Evolutionary conservation across 2,888 invertebrate species (phyloP), one percentile per base, ranked within the genome.

Genomic region (Cheilosia impressa): DNA sequence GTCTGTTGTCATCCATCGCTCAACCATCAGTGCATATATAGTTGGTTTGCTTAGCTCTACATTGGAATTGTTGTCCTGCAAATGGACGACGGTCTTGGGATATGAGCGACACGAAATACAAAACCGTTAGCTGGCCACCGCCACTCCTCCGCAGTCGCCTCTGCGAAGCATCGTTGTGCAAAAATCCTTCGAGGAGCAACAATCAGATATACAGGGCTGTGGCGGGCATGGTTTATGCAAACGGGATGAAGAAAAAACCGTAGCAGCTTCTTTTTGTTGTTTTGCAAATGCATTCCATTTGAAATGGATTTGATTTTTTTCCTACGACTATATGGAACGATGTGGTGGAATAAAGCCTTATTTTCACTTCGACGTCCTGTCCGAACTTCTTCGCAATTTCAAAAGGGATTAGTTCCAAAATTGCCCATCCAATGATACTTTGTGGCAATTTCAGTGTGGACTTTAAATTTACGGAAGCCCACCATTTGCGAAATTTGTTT

Each of bases 11-110:
- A 38, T 84, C 57, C 68, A 63, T 68, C 50, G 75, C 69, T 69
- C 53, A 53, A 41, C 77, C 7, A 17, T 2, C 47, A 17, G 22
- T 55, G 41, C 34, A 34, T 34, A 10, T 38, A 38, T 38, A 63
- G 71, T 60, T 76, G 45, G 85, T 85, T 85, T 80, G 76, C 66
- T 72, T 71, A 85, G 76, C 50, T 75, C 60, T 81, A 77, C 69
- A 79, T 60, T 71, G 76, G 79, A 80, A 75, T 85, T 81, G 76
- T 77, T 63, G 68, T 76, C 77, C 52, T 58, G 63, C 75, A 80
- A 85, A 80, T 76, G 80, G 76, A 72, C 50, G 76, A 72, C 50
- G 60, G 2, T 27, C 72, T 58, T 57, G 19, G 58, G 65, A 82
- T 77, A 77, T 55, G 65, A 66, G 66, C 60, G 60, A 71, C 80